Evolutionary conservation across 2,113 vertebrate genomes (phyloP), one percentile per base, ranked within the genome.

Genomic region (Percopsis transmontana): DNA sequence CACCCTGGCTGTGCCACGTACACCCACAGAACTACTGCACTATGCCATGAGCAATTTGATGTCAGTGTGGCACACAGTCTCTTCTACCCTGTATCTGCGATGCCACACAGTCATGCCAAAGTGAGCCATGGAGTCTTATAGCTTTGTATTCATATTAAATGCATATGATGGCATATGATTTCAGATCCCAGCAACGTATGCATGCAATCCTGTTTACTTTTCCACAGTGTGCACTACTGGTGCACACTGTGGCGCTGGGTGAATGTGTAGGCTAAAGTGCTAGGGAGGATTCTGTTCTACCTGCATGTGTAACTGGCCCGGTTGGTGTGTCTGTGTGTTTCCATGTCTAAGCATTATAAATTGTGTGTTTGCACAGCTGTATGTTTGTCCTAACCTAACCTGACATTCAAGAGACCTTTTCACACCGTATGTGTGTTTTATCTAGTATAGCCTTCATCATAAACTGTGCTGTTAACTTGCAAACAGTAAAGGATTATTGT

Each of bases 1-100:
- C 69, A 62, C 73, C 58, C 27, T 33, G 27, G 27, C 27, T 33
- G 27, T 33, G 27, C 55, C 62, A 59, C 41, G 44, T 73, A 55
- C 67, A 66, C 56, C 71, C 74, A 56, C 59, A 71, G 62, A 80
- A 66, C 51, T 75, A 63, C 66, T 66, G 16, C 66, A 45, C 38
- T 59, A 39, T 51, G 40, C 67, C 61, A 48, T 66, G 55, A 70
- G 62, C 57, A 60, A 56, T 48, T 45, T 15, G 24, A 66, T 64
- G 57, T 52, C 27, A 58, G 65, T 45, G 20, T n/a, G 2, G 2
- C 23, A 47, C 33, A 18, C 44, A 44, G 19, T 5, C 5, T 44
- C n/a, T 19, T 59, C n/a, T 57, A 6, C 16, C 47, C 8, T 19
- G 16, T 53, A 62, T n/a, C 5, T 20, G 16, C 10, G 8, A 21